Conservation (phyloP, 2,888 invertebrate genomes). For the Stictocephala bisonia region DNA sequence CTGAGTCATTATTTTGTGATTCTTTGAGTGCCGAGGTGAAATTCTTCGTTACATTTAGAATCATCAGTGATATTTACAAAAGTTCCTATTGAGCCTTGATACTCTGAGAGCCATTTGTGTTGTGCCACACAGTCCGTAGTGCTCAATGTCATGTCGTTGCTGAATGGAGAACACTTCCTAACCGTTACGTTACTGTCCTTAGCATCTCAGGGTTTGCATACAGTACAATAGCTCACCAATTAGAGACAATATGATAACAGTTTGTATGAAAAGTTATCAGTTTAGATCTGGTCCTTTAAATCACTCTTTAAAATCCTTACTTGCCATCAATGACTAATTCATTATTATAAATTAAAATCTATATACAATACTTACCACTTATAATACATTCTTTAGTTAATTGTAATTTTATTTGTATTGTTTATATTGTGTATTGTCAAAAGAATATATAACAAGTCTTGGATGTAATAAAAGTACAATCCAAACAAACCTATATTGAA, state of each 20-base stretch:
- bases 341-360: no score
- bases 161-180: slow-evolving; percentile 48
- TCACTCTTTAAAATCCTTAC: no score
- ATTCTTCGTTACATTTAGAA: slow-evolving; percentile 52
- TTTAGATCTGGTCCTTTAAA: no score
- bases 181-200: no score
- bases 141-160: slow-evolving; percentile 54
- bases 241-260: slow-evolving; percentile 26
- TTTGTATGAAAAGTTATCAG: no score
- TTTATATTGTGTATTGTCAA: no score
- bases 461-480: slow-evolving; percentile 15
- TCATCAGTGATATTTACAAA: slow-evolving; percentile 59
- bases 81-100: slow-evolving; percentile 59
- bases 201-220: slow-evolving; percentile 55
- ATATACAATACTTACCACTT: no score
- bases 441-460: no score
- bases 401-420: no score
- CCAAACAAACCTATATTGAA: slow-evolving; percentile 12
- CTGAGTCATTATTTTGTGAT: slow-evolving; percentile 51
- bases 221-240: slow-evolving; percentile 56
- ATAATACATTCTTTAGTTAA: no score
- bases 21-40: slow-evolving; percentile 51
- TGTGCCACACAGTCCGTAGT: slow-evolving; percentile 53
- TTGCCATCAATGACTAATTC: no score
- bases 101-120: slow-evolving; percentile 56